These are phyloP conservation scores for Vimba vimba DNA, from an alignment of 2,113 vertebrate species.

Conservation along the genomic window DNA sequence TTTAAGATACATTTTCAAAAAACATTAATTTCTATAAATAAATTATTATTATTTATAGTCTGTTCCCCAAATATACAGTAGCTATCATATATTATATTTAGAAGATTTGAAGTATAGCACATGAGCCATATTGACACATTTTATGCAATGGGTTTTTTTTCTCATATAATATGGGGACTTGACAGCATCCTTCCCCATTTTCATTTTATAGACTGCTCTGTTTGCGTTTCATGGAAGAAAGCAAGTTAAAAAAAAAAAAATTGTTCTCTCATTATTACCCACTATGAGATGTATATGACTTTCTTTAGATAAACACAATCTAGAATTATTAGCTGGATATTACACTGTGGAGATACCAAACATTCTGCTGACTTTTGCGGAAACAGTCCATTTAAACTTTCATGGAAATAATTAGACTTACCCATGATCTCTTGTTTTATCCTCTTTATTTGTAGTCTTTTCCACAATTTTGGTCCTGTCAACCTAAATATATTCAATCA, in stretches of 20 bases:
- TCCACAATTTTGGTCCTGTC: slow-evolving; percentile 57
- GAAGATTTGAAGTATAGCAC: not conserved
- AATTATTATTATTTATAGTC: too few relatives aligned
- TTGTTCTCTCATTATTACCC: too few relatives aligned
- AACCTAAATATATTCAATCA: slow-evolving; percentile 54
- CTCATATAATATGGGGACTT: not conserved
- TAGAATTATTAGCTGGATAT: not conserved
- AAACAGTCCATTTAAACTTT: not conserved
- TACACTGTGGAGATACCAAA: not conserved
- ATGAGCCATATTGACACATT: not conserved
- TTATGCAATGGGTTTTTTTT: not conserved
- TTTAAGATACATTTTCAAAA: too few relatives aligned
- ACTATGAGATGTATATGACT: too few relatives aligned
- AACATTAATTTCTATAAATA: too few relatives aligned
- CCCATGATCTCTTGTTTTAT: slow-evolving; percentile 68
- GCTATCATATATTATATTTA: not conserved
- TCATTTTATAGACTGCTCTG: not conserved
- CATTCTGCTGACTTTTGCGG: not conserved
- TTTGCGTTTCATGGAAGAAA: not conserved
- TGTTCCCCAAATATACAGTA: too few relatives aligned
- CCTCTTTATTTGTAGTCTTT: slow-evolving; percentile 41
- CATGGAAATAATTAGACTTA: slow-evolving; percentile 55
- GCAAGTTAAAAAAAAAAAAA: not conserved
- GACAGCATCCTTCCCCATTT: not conserved
- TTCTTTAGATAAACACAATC: too few relatives aligned